Evolutionary conservation across 2,113 vertebrate species (phyloP).

Genomic region (Amblyornis subalaris): DNA sequence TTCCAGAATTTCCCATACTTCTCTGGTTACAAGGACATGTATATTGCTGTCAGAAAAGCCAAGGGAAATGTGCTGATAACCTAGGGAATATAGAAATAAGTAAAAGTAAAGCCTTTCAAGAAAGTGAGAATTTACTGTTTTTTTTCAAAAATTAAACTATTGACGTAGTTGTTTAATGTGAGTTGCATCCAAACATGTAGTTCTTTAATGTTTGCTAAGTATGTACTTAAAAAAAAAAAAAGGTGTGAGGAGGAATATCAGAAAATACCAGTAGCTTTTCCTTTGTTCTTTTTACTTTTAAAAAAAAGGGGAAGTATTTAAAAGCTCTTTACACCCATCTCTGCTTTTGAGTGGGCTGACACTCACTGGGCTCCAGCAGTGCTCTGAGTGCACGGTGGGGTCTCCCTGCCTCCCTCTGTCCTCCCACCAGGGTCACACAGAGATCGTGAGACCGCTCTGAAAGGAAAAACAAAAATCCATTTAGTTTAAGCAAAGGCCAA

Average conservation of each 20-base stretch:
- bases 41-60: background rate
- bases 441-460: constrained; percentile 20
- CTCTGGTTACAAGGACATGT: background rate
- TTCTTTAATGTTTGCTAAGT: background rate
- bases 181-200: background rate
- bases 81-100: background rate
- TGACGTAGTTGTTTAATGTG: background rate
- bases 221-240: background rate
- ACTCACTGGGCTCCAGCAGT: background rate
- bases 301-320: background rate
- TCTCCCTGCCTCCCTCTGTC: background rate
- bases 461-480: background rate
- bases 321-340: background rate
- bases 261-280: background rate
- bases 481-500: constrained; percentile 8
- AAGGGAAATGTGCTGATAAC: background rate
- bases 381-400: background rate
- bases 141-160: background rate
- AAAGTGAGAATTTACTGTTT: background rate
- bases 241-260: background rate
- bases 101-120: background rate
- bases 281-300: background rate
- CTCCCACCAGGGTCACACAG: background rate
- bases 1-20: constrained; percentile 42
- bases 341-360: background rate